These are phyloP conservation scores for Aspidoscelis tigris DNA, from an alignment of 2,113 vertebrate species.

Conservation along the genomic window DNA sequence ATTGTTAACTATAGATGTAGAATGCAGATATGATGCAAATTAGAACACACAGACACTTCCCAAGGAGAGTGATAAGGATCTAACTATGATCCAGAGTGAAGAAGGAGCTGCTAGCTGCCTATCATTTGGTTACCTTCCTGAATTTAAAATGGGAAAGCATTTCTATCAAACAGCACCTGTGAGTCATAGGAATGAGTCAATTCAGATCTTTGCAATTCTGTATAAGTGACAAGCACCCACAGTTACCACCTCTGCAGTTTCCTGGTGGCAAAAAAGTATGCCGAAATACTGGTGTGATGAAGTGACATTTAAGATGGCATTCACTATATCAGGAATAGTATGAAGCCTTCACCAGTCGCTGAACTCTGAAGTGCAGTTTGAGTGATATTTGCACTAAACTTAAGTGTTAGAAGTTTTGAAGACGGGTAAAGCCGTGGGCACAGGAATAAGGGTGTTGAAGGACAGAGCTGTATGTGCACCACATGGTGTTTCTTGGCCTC, in stretches of 20 bases:
- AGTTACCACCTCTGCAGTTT: constrained; percentile 34
- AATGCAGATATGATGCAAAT: too few species aligned
- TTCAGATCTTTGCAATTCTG: constrained; percentile 59
- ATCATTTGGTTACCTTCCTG: constrained; percentile 38
- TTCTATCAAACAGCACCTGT: constrained; percentile 53
- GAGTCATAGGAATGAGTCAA: constrained; percentile 72
- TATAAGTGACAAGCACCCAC: constrained; percentile 49
- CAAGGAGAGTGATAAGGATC: constrained; percentile 48
- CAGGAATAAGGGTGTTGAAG: too few species aligned
- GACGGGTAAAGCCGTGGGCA: not conserved
- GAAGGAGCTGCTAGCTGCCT: constrained; percentile 62
- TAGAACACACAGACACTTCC: not conserved
- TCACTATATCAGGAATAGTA: not conserved
- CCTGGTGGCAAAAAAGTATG: constrained; percentile 39
- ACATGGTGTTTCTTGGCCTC: too few species aligned
- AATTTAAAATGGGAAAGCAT: constrained; percentile 55
- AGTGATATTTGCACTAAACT: not conserved
- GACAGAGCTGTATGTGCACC: too few species aligned
- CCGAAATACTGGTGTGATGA: constrained; percentile 38
- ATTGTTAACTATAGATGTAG: too few species aligned
- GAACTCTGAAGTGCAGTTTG: constrained; percentile 8
- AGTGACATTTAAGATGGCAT: constrained; percentile 46
- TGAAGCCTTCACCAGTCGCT: constrained; percentile 17
- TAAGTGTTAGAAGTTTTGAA: not conserved
- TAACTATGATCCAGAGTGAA: constrained; percentile 55